Evolutionary conservation across 2,113 vertebrate species (phyloP).

Genomic region (Anser brachyrhynchus): DNA sequence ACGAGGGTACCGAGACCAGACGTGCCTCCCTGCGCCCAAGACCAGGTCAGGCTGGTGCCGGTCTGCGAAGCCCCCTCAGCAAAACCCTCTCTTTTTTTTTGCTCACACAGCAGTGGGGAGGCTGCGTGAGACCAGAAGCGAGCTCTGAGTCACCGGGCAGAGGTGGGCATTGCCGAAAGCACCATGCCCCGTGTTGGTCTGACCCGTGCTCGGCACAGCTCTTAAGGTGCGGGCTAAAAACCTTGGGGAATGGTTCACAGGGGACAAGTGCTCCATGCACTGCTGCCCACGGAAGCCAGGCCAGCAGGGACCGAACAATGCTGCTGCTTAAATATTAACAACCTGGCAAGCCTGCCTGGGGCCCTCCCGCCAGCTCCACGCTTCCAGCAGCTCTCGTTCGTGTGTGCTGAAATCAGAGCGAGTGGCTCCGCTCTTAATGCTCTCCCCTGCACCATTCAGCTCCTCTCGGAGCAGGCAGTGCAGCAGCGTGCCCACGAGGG

Average conservation of each 20-base stretch:
- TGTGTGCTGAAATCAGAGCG: neutral
- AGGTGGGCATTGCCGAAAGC: neutral
- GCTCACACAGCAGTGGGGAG: neutral
- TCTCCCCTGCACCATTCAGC: neutral
- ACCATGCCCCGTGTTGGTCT: neutral
- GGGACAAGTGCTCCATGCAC: neutral
- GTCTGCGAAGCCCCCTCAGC: neutral
- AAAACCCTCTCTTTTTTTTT: neutral
- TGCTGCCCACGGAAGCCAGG: neutral
- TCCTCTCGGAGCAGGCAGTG: neutral
- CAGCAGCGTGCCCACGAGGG: too few species aligned
- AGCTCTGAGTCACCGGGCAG: neutral
- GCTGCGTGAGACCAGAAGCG: too few species aligned
- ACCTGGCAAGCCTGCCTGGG: neutral
- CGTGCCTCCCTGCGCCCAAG: rapidly evolving
- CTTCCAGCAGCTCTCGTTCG: neutral
- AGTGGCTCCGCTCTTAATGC: neutral
- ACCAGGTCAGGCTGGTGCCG: neutral
- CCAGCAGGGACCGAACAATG: neutral
- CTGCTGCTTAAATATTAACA: neutral
- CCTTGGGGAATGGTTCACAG: neutral
- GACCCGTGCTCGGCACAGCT: neutral
- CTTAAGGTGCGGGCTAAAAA: neutral
- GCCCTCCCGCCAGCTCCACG: neutral
- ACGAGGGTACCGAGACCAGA: neutral